Conservation (phyloP, 1,140 invertebrate genomes). For the Lepidurus packardi region DNA sequence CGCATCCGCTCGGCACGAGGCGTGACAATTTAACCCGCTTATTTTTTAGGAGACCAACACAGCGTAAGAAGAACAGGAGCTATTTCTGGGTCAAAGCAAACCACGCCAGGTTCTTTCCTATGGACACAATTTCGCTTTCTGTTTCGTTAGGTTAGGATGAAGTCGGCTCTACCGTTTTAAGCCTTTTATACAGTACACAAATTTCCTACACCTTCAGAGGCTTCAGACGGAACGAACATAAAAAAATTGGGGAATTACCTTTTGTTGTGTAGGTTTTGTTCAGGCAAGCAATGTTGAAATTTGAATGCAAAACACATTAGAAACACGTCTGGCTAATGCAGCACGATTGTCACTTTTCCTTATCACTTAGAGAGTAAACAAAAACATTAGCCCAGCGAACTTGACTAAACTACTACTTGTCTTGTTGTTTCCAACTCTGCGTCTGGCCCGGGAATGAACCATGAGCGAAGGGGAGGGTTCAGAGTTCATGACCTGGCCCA, state of each 20-base stretch:
- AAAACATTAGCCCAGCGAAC: background rate
- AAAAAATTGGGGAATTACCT: too few relatives aligned
- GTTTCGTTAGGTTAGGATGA: background rate
- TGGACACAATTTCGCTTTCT: background rate
- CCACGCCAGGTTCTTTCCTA: background rate
- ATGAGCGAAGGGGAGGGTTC: conserved; percentile 13
- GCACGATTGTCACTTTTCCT: background rate
- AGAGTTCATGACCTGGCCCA: conserved; percentile 16
- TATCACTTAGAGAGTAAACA: background rate
- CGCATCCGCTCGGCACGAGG: conserved; percentile 2
- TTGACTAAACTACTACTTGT: background rate
- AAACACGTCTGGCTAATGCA: background rate
- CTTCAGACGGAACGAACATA: too few relatives aligned
- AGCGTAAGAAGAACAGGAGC: background rate
- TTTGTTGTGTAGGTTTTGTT: too few relatives aligned
- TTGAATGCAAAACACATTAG: background rate
- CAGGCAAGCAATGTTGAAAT: background rate
- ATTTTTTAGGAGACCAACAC: conserved; percentile 3
- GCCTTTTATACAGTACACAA: too few relatives aligned
- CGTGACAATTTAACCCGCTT: conserved; percentile 10
- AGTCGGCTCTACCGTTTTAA: too few relatives aligned
- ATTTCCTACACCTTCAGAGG: too few relatives aligned
- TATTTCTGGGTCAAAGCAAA: conserved; percentile 6
- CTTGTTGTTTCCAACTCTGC: conserved; percentile 12
- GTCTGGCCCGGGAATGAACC: conserved; percentile 12